phyloP scores from a whole-genome alignment of 2,113 vertebrate species.

The Calonectris borealis region DNA sequence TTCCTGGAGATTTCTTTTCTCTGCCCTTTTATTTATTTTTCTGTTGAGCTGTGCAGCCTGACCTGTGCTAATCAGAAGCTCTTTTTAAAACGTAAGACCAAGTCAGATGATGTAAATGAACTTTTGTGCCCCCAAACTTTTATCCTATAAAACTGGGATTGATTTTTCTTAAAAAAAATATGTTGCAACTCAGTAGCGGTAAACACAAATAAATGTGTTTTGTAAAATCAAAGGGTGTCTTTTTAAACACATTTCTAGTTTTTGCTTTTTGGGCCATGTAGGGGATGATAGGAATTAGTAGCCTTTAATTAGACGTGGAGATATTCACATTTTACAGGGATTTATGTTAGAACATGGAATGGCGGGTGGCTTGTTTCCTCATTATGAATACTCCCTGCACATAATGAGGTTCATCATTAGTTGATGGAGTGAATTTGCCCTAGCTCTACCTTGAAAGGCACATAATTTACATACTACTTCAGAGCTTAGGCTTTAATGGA shows the following conservation, averaged over 20 bases:
- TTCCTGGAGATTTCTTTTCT: neutral
- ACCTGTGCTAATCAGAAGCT: conserved; percentile 37
- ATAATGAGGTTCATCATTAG: conserved; percentile 99
- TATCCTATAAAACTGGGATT: neutral
- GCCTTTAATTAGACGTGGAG: conserved; percentile 98
- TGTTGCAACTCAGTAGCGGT: neutral
- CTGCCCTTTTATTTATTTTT: neutral
- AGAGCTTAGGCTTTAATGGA: conserved; percentile 94
- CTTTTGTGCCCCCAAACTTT: conserved; percentile 57
- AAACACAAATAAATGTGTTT: conserved; percentile 56
- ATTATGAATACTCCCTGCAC: conserved; percentile 94
- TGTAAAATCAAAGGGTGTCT: neutral
- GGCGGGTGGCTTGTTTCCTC: conserved; percentile 91
- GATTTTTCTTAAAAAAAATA: neutral
- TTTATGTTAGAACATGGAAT: conserved; percentile 93
- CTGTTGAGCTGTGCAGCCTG: neutral
- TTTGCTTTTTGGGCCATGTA: conserved; percentile 75
- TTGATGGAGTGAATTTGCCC: conserved; percentile 99
- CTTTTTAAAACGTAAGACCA: conserved; percentile 8
- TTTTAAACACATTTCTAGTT: conserved; percentile 48
- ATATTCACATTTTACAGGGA: conserved; percentile 98
- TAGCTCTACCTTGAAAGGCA: conserved; percentile 97
- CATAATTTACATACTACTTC: conserved; percentile 96
- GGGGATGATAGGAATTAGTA: conserved; percentile 92
- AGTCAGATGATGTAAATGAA: conserved; percentile 41